Evolutionary conservation across 2,888 invertebrate species (phyloP), one percentile per base, ranked within the genome.

Genomic region (Tethea ocularis): DNA sequence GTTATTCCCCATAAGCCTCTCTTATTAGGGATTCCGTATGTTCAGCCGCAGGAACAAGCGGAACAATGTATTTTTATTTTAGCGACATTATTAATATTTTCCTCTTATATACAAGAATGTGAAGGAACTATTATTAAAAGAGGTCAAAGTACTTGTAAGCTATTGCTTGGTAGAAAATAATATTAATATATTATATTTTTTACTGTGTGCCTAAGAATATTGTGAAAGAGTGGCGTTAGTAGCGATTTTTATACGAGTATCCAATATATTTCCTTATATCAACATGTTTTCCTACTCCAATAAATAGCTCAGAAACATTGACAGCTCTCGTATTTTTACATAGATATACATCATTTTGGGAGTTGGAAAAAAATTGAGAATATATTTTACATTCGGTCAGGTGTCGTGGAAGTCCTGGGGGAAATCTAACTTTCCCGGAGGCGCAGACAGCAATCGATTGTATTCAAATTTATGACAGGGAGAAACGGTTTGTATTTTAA

Each of bases 381-480:
- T 90, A 91, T 92, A 91, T 92, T 91, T 91, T 90, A 90, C 88
- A 89, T 88, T 88, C 87, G 92, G 91, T 92, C 92, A 92, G 93
- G 93, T 93, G 93, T 91, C 92, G 87, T 83, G 86, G 84, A 80
- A 82, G 86, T 88, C 92, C 88, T 89, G 77, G 71, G 92, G 93
- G 92, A 93, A 93, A 93, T 93, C 91, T 92, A 91, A 92, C 92
- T 92, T 91, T 88, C 89, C 92, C 88, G 84, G 89, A 87, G 91
- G 92, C 91, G 89, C 88, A 91, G 92, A 92, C 92, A 92, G 88
- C 91, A 88, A 93, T 93, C 92, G 92, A 92, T 93, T 93, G 92
- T 91, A 92, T 92, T 92, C 92, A 93, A 93, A 93, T 93, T 92
- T 93, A 93, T 93, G 92, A 91, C 89, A 87, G 88, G 86, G 90